phyloP scores from a whole-genome alignment of 2,888 invertebrate species.

The Athetis lepigone region DNA sequence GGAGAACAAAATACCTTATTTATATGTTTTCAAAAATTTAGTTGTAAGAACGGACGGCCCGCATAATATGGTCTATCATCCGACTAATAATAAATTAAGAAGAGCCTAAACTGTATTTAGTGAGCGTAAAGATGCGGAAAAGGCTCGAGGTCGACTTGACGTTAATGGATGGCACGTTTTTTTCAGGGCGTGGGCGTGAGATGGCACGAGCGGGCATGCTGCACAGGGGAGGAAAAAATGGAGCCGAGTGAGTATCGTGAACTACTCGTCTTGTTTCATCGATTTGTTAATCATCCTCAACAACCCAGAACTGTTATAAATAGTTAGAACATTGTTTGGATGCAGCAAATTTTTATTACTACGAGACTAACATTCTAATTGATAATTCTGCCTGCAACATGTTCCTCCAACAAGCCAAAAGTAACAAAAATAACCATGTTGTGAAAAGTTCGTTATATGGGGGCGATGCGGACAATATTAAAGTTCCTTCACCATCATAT shows the following conservation, averaged over 20 bases:
- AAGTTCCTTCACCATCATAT: slow-evolving; percentile 48
- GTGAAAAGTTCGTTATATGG: background rate
- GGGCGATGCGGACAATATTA: slow-evolving; percentile 26
- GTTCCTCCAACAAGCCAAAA: background rate
- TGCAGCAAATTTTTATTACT: no score
- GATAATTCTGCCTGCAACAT: background rate
- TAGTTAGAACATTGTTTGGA: background rate
- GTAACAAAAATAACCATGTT: background rate
- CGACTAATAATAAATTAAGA: slow-evolving; percentile 76
- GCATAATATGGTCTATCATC: slow-evolving; percentile 73
- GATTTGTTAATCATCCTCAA: slow-evolving; percentile 12
- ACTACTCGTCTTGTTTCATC: slow-evolving; percentile 45
- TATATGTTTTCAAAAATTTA: slow-evolving; percentile 65
- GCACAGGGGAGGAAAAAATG: slow-evolving; percentile 94
- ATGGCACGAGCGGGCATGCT: slow-evolving; percentile 95
- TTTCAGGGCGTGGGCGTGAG: slow-evolving; percentile 91
- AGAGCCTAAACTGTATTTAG: slow-evolving; percentile 78
- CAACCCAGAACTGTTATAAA: background rate
- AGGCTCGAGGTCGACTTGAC: slow-evolving; percentile 76
- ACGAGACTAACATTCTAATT: no score
- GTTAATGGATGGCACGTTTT: slow-evolving; percentile 83
- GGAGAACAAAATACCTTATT: slow-evolving; percentile 63
- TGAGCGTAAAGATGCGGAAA: slow-evolving; percentile 80
- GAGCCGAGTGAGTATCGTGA: slow-evolving; percentile 92
- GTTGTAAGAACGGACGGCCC: slow-evolving; percentile 50